Percentiles rank a stretch among this genome's conserved stretches.
These are phyloP conservation scores for Aegotheles bennettii DNA, from an alignment of 2,113 vertebrate species.

Conservation along the genomic window DNA sequence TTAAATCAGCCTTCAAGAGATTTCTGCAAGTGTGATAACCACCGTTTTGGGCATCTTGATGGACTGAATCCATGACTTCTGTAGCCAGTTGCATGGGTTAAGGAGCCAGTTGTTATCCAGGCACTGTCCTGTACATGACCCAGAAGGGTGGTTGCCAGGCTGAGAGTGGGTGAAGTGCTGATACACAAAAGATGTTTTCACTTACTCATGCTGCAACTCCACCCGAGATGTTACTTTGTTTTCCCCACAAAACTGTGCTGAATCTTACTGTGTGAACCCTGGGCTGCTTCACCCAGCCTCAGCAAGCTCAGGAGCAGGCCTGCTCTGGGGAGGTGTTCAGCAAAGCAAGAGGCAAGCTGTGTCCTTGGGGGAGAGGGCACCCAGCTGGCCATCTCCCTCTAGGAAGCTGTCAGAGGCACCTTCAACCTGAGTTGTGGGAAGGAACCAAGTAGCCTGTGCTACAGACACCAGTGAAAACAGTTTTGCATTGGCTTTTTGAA, in stretches of 20 bases:
- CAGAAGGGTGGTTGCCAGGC: background rate
- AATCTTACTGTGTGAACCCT: background rate
- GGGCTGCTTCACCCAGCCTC: background rate
- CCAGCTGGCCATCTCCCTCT: background rate
- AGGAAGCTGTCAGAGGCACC: background rate
- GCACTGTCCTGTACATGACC: background rate
- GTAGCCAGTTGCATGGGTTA: background rate
- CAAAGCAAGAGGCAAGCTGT: background rate
- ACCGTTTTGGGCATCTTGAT: background rate
- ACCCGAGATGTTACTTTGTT: background rate
- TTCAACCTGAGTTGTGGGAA: background rate
- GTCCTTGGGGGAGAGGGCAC: background rate
- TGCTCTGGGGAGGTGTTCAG: background rate
- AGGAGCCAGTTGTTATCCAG: background rate
- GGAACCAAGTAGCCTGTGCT: background rate
- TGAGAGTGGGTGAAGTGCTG: background rate
- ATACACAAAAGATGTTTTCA: background rate
- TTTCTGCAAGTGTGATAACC: background rate
- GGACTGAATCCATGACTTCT: background rate
- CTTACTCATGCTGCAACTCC: background rate
- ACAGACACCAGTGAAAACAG: background rate
- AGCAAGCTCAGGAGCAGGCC: background rate
- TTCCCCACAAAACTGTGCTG: background rate
- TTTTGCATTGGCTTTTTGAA: background rate
- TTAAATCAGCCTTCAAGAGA: background rate